Conservation (phyloP, 2,888 invertebrate species). For the Flexamia atlantica region DNA sequence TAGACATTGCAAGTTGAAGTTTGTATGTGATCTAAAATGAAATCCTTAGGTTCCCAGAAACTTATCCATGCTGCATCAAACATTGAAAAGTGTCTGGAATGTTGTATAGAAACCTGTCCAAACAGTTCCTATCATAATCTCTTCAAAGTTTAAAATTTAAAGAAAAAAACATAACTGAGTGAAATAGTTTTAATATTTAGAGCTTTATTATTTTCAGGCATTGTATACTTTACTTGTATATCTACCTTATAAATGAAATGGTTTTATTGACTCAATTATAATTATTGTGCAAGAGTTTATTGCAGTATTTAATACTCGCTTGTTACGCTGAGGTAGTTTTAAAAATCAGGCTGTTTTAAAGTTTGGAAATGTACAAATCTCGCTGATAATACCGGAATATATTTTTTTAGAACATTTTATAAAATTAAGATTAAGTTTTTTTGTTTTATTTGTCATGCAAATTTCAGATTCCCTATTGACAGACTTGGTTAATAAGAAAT, state of each 20-base stretch:
- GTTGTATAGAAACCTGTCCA: neutral
- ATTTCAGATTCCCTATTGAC: no score
- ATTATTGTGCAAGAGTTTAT: slow-evolving; percentile 42
- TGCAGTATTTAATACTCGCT: slow-evolving; percentile 54
- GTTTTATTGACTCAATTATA: neutral
- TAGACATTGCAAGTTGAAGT: no score
- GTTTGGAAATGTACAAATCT: neutral
- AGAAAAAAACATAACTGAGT: neutral
- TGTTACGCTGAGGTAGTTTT: slow-evolving; percentile 35
- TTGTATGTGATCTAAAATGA: no score
- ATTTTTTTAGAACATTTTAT: neutral
- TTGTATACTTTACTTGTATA: slow-evolving; percentile 21
- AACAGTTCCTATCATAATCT: slow-evolving; percentile 16
- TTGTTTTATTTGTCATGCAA: no score
- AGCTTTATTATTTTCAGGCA: neutral
- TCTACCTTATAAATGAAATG: neutral
- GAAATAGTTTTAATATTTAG: slow-evolving; percentile 25
- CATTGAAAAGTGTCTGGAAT: neutral
- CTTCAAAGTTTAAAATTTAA: no score
- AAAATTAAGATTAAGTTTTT: no score
- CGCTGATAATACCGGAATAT: neutral
- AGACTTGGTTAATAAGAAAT: no score
- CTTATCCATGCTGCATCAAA: no score
- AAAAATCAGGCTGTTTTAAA: neutral
- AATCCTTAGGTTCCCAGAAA: no score